Evolutionary conservation across 2,888 invertebrate genomes (phyloP).

Genomic region (Palloptera scutellata): DNA sequence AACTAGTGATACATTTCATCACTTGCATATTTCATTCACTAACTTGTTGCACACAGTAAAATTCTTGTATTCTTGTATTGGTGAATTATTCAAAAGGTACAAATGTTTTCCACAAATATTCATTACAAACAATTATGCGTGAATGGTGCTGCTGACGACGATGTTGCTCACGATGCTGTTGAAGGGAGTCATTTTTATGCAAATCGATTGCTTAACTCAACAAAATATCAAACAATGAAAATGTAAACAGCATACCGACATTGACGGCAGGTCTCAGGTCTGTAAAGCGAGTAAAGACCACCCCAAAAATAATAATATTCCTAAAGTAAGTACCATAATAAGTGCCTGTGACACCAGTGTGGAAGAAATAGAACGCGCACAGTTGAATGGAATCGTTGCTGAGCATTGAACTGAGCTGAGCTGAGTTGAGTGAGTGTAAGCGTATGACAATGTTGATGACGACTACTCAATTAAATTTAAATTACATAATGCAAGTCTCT

Average conservation of each 20-base stretch:
- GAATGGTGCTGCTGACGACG: no score
- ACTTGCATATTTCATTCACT: no score
- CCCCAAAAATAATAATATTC: background rate
- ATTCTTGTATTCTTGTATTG: no score
- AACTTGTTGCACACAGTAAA: no score
- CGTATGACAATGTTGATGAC: conserved; percentile 20
- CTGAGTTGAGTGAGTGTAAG: conserved; percentile 32
- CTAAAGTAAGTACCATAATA: no score
- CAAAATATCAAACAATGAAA: conserved; percentile 32
- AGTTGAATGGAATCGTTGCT: conserved; percentile 30
- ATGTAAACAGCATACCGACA: conserved; percentile 25
- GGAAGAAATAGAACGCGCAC: background rate
- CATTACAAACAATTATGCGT: background rate
- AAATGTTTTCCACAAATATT: conserved; percentile 13
- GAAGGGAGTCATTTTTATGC: conserved; percentile 7
- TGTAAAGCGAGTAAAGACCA: background rate
- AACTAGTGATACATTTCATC: no score
- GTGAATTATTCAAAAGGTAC: background rate
- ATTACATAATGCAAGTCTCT: conserved; percentile 40
- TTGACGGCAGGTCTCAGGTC: background rate
- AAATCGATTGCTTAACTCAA: conserved; percentile 34
- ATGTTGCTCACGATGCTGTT: background rate
- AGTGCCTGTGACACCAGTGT: background rate
- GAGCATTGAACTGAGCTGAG: conserved; percentile 11
- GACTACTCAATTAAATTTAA: conserved; percentile 54